Evolutionary conservation across 1,140 invertebrate genomes (phyloP).

Genomic region (Solen grandis): DNA sequence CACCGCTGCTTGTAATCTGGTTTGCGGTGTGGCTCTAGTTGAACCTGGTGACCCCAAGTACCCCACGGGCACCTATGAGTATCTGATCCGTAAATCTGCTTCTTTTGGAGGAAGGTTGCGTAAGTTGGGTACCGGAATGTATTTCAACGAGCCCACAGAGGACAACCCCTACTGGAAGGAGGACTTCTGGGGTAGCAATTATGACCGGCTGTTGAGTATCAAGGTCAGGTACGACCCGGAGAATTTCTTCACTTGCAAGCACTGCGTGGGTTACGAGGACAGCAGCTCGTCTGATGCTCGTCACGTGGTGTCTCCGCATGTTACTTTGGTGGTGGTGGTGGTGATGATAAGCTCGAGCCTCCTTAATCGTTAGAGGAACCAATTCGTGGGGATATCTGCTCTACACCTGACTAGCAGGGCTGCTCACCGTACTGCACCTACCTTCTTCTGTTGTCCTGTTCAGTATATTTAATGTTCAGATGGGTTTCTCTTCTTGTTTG

Average conservation of each 20-base stretch:
- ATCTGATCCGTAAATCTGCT: conserved; percentile 4
- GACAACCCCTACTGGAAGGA: conserved; percentile 57
- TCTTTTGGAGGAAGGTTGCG: neutral
- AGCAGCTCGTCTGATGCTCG: neutral
- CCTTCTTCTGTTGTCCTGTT: too few relatives aligned
- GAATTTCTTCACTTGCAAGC: conserved; percentile 60
- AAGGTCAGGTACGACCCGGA: conserved; percentile 54
- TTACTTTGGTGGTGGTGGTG: too few relatives aligned
- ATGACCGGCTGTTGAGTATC: conserved; percentile 43
- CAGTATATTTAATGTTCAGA: too few relatives aligned
- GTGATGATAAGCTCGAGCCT: too few relatives aligned
- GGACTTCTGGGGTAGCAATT: conserved; percentile 58
- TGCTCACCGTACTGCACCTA: too few relatives aligned
- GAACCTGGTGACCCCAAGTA: neutral
- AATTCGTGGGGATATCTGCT: too few relatives aligned
- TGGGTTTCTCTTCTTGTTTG: too few relatives aligned
- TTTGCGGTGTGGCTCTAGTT: neutral
- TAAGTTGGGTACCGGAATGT: conserved; percentile 50
- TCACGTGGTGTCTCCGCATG: too few relatives aligned
- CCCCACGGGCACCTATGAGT: neutral
- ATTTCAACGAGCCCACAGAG: conserved; percentile 60
- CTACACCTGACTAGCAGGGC: too few relatives aligned
- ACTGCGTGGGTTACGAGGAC: conserved; percentile 55
- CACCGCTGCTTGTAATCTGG: neutral
- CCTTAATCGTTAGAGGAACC: too few relatives aligned